Conservation (phyloP, 2,888 invertebrate genomes). For the Hypselothyrea guttata region DNA sequence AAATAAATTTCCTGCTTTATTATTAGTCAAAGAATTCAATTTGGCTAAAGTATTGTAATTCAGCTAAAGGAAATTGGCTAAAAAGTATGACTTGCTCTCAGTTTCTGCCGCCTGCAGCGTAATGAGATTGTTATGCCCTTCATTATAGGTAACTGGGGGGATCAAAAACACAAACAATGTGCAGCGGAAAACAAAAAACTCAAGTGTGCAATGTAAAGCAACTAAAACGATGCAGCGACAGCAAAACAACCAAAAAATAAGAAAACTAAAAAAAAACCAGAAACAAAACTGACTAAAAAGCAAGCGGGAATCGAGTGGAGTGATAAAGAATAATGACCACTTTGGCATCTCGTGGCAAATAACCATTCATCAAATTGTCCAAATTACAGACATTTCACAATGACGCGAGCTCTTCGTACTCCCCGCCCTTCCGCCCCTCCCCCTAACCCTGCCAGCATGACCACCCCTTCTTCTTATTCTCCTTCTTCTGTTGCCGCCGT, state of each 20-base stretch:
- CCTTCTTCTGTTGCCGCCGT: constrained; percentile 53
- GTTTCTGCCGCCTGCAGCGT: constrained; percentile 8
- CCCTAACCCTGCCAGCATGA: not conserved
- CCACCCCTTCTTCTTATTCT: constrained; percentile 41
- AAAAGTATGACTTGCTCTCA: constrained; percentile 25
- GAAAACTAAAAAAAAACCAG: constrained; percentile 1
- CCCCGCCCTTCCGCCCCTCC: constrained; percentile 9
- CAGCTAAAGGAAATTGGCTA: constrained; percentile 27
- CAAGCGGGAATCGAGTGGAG: constrained; percentile 45
- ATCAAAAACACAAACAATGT: constrained; percentile 16
- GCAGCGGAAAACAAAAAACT: constrained; percentile 33
- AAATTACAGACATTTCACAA: constrained; percentile 83
- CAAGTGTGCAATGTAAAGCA: constrained; percentile 60
- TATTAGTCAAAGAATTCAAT: not conserved
- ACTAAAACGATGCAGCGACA: constrained; percentile 62
- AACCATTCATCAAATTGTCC: constrained; percentile 82
- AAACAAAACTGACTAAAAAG: constrained; percentile 18
- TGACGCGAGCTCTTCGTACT: constrained; percentile 60
- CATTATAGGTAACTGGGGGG: constrained; percentile 27
- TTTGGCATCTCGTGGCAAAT: constrained; percentile 83
- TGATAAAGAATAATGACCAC: constrained; percentile 82
- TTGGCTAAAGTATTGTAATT: not conserved
- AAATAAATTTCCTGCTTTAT: too few relatives aligned
- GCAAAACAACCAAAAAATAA: constrained; percentile 20
- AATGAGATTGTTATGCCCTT: constrained; percentile 47